Conservation (phyloP, 1,140 invertebrate species). For the Sycophaga agraensis region DNA sequence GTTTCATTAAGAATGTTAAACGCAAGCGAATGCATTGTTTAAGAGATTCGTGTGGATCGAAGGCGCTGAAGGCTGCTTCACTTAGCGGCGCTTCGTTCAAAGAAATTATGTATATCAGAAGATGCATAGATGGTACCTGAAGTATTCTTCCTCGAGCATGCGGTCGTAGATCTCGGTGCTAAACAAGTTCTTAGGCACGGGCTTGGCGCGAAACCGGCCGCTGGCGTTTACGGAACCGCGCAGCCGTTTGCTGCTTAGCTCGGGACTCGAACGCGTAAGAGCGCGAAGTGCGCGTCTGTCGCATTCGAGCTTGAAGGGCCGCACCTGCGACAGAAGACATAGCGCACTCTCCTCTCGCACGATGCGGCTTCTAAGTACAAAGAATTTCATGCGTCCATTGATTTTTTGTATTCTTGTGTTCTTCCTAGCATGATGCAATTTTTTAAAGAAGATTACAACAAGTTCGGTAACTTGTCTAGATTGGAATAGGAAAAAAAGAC, state of each 20-base stretch:
- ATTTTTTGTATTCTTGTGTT: no score
- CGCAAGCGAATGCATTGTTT: no score
- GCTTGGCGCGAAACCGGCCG: conserved; percentile 65
- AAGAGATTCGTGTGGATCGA: no score
- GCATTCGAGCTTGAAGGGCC: conserved; percentile 62
- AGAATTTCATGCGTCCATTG: no score
- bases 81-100: no score
- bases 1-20: no score
- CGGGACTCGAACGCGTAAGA: conserved; percentile 61
- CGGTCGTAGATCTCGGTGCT: conserved; percentile 70
- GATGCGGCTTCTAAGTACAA: conserved; percentile 51
- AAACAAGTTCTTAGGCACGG: conserved; percentile 69
- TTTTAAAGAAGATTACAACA: no score
- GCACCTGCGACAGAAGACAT: conserved; percentile 58
- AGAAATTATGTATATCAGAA: no score
- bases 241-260: conserved; percentile 51
- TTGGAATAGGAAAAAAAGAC: no score
- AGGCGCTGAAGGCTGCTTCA: no score
- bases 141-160: conserved; percentile 71
- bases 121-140: conserved; percentile 55
- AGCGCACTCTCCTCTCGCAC: conserved; percentile 51
- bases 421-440: no score
- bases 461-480: no score
- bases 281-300: conserved; percentile 48
- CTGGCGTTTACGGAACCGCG: conserved; percentile 40